Evolutionary conservation across 2,113 vertebrate species (phyloP), one percentile per base, ranked within the genome.

Genomic region (Anthoscopus minutus): DNA sequence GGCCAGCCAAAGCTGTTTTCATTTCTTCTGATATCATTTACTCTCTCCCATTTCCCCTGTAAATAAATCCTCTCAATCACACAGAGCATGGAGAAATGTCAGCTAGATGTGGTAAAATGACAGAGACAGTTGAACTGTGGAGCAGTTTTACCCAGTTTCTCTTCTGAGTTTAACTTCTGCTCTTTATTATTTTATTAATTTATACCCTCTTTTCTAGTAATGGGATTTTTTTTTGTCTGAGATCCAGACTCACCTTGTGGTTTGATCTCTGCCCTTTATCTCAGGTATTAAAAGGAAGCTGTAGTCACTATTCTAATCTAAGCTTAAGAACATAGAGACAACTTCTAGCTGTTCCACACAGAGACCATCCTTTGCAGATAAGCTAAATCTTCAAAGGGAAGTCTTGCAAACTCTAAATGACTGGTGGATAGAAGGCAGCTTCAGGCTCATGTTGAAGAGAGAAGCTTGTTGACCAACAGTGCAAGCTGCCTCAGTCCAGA

Each of bases 361-460:
- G 13, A 77, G 33, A 62, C 38, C 51, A 67, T 33, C 27, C 58
- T 69, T 9, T 38, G 50, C 45, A 91, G 81, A 88, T 87, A 92
- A 88, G 56, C 25, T 74, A 60, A 83, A 83, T 57, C 72, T 96
- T 95, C 66, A 82, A 83, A 93, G 71, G 56, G 44, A 88, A 92
- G 45, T 88, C 22, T 58, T 74, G 60, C n/a, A 86, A 77, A 93
- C 42, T 47, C 24, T 53, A 87, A 72, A 47, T 60, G 50, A 40
- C 15, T 64, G 24, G 6, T 87, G 82, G 54, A 38, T 40, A 73
- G 62, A 60, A 92, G 37, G 40, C 56, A 86, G 67, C 47, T 96
- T 67, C 48, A 64, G 40, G 51, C 15, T 94, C n/a, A n/a, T 24
- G 14, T 45, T 51, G 78, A 78, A 92, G 48, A 73, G 44, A 71